Evolutionary conservation across 1,140 invertebrate species (phyloP).

Genomic region (Hycleus cichorii): DNA sequence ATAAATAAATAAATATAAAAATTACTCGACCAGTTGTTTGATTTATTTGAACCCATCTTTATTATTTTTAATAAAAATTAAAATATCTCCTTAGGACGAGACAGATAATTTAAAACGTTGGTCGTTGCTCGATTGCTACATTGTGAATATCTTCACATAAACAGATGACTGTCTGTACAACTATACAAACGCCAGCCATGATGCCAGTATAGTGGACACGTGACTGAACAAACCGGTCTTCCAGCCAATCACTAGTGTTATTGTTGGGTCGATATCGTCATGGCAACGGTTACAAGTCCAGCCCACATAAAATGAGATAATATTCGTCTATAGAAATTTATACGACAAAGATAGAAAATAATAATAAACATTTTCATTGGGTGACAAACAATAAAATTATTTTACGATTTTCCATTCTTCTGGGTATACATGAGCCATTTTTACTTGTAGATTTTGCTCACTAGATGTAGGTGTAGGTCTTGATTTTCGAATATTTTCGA

Average conservation of each 20-base stretch:
- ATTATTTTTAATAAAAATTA: too few species aligned
- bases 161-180: too few species aligned
- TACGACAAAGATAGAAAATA: conserved; percentile 22
- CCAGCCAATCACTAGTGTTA: conserved; percentile 23
- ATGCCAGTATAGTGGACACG: conserved; percentile 28
- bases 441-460: conserved; percentile 36
- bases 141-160: too few species aligned
- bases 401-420: conserved; percentile 37
- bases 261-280: conserved; percentile 35
- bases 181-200: conserved; percentile 23
- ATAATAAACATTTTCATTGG: conserved; percentile 39
- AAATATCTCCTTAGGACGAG: too few species aligned
- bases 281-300: conserved; percentile 34
- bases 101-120: too few species aligned
- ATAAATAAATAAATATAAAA: too few species aligned
- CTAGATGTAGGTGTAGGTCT: conserved; percentile 41
- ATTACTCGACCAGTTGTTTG: too few species aligned
- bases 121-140: too few species aligned
- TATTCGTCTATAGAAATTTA: background rate
- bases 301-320: conserved; percentile 12
- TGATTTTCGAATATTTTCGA: background rate
- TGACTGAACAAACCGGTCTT: conserved; percentile 12
- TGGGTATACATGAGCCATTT: conserved; percentile 10
- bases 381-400: conserved; percentile 42
- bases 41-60: too few species aligned